A percentile compares a stretch with the other conserved stretches of the same genome.
These are phyloP conservation scores for Peromyscus maniculatus DNA, from an alignment of 2,113 vertebrate genomes.

Conservation along the genomic window DNA sequence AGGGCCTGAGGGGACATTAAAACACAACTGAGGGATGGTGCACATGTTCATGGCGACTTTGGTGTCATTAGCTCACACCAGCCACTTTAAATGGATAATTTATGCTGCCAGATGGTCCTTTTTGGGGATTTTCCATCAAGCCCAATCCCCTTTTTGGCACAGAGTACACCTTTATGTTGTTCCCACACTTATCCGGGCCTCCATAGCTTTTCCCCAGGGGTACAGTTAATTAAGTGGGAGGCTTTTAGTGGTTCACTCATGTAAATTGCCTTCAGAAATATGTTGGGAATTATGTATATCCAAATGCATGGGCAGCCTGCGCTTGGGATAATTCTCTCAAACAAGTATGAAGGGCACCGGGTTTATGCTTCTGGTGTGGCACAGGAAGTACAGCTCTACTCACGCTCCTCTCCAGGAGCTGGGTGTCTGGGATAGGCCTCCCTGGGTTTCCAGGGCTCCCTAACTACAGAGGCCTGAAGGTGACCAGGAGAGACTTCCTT, in stretches of 20 bases:
- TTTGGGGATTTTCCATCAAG: slow-evolving; percentile 77
- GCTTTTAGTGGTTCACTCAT: slow-evolving; percentile 70
- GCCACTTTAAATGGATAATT: slow-evolving; percentile 78
- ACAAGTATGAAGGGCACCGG: slow-evolving; percentile 67
- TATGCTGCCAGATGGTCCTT: slow-evolving; percentile 80
- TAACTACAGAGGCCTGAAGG: slow-evolving; percentile 79
- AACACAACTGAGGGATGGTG: slow-evolving; percentile 65
- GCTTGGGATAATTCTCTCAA: slow-evolving; percentile 56
- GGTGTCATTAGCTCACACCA: slow-evolving; percentile 77
- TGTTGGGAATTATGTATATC: slow-evolving; percentile 51
- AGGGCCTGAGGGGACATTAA: slow-evolving; percentile 77
- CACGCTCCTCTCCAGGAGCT: slow-evolving; percentile 72
- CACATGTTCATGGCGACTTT: slow-evolving; percentile 77
- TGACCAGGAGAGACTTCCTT: slow-evolving; percentile 87
- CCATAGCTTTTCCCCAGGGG: slow-evolving; percentile 68
- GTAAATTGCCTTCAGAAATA: slow-evolving; percentile 73
- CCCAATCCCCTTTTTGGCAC: slow-evolving; percentile 78
- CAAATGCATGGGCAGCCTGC: slow-evolving; percentile 57
- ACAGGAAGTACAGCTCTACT: slow-evolving; percentile 74
- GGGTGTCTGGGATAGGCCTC: slow-evolving; percentile 81
- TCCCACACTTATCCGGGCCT: slow-evolving; percentile 74
- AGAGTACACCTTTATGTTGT: slow-evolving; percentile 76
- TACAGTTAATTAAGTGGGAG: slow-evolving; percentile 76
- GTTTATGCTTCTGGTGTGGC: slow-evolving; percentile 72
- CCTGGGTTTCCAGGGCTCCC: slow-evolving; percentile 82